Evolutionary conservation across 2,113 vertebrate genomes (phyloP), one percentile per base, ranked within the genome.

Genomic region (Danio rerio): DNA sequence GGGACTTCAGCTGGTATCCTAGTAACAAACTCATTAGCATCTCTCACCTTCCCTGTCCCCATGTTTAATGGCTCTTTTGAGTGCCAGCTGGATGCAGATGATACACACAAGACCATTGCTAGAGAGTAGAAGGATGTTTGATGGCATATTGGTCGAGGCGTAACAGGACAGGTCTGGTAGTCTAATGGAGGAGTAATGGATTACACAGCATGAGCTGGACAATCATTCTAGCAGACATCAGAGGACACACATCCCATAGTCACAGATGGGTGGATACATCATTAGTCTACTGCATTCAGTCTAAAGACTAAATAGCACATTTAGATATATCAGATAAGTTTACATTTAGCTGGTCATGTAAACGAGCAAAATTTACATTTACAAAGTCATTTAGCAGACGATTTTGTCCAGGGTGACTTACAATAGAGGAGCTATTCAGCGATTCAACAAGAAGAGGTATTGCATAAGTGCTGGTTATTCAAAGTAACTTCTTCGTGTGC

Each of bases 121-220:
- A 18, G 18, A 71, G 68, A 71, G 10, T 50, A 11, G 18, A 52
- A 31, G 47, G 18, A 71, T 71, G 68, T 56, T 74, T 58, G 40
- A 58, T 58, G 52, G 31, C 31, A 45, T 58, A 16, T 18, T 86
- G 86, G 59, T 74, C 83, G 20, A 43, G 72, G 72, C 59, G 6
- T 40, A 13, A 9, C 59, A 69, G 16, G 12, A 45, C 18, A 31
- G 79, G 13, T 52, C 83, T 43, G 53, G 40, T 69, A 49, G 86
- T 89, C 85, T 91, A 84, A 90, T 86, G 83, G 86, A 79, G 71
- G 88, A 83, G 78, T 88, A 89, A 91, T 88, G 86, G 84, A 80
- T 88, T 87, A 87, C 86, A 74, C 87, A 70, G 88, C 62, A 69
- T 56, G 81, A 65, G 55, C 85, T 87, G 83, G 85, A 75, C 73